Base-by-base conservation (phyloP, 2,888 invertebrate genomes). In the Drosophila melanosoma region DNA sequence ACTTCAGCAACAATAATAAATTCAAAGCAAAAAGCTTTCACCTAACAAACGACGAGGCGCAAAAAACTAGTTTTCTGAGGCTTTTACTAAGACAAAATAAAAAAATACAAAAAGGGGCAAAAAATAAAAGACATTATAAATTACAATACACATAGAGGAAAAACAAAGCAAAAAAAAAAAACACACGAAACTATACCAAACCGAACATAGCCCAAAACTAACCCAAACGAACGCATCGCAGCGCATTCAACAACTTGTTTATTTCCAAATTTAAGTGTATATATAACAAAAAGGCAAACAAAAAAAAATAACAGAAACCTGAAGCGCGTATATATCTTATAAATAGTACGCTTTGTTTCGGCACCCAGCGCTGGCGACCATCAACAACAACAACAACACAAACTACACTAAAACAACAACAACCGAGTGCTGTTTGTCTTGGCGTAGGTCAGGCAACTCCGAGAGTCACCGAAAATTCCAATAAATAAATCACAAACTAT, bases 261-360 rank as follows among this genome's bases (percentile, higher is more conserved):
- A 87, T 87, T 89, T 89, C 89, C 80, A 87, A 87, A 89, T 74
- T 74, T 73, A 82, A 68, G 65, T 57, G 62, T 69, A 83, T 87
- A 87, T 87, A 87, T 87, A 87, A 87, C 82, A 87, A 80, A 77
- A 54, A 45, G 23, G 45, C 23, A 45, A 36, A 17, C 15, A 20
- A 32, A 12, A 20, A 23, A n/a, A 42, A 42, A 11, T 42, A 42
- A 42, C 58, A 61, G 74, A 80, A 81, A 81, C 76, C 79, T 67
- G 86, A 76, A 85, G 69, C 79, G 73, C 74, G 70, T 79, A 60
- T 74, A 42, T 83, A 79, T 84, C 83, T 81, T 84, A 81, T 85
- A 87, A 87, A 87, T 81, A 85, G 81, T 89, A 89, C 81, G 87
- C 87, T 78, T 89, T 85, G 89, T 89, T 82, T 84, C 87, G 84